Evolutionary conservation across 2,113 vertebrate genomes (phyloP).

Genomic region (Corythornis cristatus): DNA sequence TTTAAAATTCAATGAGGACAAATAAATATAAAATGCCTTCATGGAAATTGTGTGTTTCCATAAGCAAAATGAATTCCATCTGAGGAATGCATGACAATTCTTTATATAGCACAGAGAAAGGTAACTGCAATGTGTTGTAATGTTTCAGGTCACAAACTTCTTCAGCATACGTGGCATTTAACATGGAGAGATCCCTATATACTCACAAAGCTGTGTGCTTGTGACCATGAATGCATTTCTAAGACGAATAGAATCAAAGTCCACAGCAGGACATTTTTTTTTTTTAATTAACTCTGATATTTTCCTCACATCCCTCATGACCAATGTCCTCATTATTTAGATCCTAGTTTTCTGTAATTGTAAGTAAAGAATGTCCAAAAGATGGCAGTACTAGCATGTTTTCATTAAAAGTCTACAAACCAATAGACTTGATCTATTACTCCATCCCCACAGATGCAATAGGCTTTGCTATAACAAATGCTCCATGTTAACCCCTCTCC

Average conservation of each 20-base stretch:
- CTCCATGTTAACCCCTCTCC: no score
- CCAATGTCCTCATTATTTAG: neutral
- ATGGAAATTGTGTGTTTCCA: neutral
- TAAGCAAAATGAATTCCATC: neutral
- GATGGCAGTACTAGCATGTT: conserved; percentile 28
- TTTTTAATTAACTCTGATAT: neutral
- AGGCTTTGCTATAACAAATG: neutral
- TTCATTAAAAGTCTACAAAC: neutral
- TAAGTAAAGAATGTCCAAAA: conserved; percentile 10
- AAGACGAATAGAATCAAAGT: neutral
- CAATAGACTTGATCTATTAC: fast-evolving
- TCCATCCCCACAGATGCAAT: neutral
- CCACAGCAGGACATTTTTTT: neutral
- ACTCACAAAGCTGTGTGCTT: neutral
- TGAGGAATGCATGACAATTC: neutral
- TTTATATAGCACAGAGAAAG: neutral
- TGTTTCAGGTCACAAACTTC: neutral
- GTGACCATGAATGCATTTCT: neutral
- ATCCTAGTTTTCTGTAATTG: neutral
- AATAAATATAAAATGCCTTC: neutral
- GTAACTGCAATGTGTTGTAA: neutral
- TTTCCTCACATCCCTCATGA: neutral
- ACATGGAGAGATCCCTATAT: fast-evolving
- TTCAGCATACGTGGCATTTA: neutral
- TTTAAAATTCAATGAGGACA: neutral